Conservation (phyloP, 2,888 invertebrate genomes). For the Leptothorax acervorum region DNA sequence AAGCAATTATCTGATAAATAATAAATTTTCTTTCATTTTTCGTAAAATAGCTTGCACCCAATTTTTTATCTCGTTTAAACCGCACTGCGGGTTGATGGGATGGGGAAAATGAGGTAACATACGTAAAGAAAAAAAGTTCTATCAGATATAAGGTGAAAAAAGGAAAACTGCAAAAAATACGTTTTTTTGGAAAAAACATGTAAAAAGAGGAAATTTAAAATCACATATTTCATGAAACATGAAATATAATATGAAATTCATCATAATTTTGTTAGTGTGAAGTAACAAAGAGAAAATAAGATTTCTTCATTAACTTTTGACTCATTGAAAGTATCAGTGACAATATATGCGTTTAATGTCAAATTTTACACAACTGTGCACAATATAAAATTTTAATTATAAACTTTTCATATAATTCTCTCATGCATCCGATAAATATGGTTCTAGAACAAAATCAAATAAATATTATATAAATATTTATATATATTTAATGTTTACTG, state of each 20-base stretch:
- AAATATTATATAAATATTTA: not conserved
- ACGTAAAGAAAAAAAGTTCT: not conserved
- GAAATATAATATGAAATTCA: not conserved
- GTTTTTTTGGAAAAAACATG: not conserved
- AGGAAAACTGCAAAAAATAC: not conserved
- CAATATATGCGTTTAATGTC: not conserved
- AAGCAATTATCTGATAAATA: not conserved
- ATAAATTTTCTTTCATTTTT: not conserved
- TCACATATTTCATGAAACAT: not conserved
- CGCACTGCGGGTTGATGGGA: not conserved
- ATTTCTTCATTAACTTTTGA: constrained; percentile 1
- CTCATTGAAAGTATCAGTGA: not conserved
- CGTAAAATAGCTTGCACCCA: not conserved
- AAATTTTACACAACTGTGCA: not conserved
- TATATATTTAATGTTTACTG: not conserved
- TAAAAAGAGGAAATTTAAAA: constrained; percentile 3
- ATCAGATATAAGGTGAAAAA: not conserved
- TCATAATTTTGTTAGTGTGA: not conserved
- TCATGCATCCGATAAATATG: not conserved
- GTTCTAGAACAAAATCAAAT: not conserved
- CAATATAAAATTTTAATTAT: constrained; percentile 26
- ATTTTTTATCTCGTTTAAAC: not conserved
- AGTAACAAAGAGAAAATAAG: not conserved
- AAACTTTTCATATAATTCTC: not conserved
- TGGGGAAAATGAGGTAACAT: not conserved